Percentiles rank a stretch among this genome's conserved stretches.
Evolutionary conservation across 1,140 invertebrate genomes (phyloP).

Genomic region (Melanaphis sacchari): DNA sequence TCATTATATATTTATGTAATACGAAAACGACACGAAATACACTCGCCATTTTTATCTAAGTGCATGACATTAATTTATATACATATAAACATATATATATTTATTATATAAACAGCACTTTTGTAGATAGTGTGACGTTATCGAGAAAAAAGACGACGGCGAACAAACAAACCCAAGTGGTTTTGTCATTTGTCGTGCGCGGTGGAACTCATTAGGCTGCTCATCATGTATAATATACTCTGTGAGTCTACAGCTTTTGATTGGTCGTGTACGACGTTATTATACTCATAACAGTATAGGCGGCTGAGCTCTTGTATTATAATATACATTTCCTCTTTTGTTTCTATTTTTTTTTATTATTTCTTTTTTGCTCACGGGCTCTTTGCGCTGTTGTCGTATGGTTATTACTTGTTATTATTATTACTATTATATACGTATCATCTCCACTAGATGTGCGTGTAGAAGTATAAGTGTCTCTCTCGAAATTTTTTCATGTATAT

Average conservation of each 20-base stretch:
- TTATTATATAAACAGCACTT: background rate
- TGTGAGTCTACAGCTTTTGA: background rate
- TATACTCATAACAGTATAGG: too few relatives aligned
- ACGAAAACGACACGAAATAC: background rate
- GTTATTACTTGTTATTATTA: background rate
- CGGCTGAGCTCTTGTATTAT: background rate
- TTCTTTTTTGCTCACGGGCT: background rate
- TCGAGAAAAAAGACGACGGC: background rate
- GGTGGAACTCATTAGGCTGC: background rate
- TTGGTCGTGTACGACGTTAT: background rate
- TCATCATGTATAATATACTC: background rate
- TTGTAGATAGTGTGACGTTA: background rate
- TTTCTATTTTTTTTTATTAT: background rate
- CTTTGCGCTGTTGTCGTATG: background rate
- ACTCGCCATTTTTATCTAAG: background rate
- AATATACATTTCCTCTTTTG: background rate
- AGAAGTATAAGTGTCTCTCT: background rate
- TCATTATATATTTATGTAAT: background rate
- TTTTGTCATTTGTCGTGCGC: background rate
- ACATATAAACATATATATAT: background rate
- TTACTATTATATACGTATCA: background rate
- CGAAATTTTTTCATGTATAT: background rate
- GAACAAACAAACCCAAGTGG: slow-evolving; percentile 5
- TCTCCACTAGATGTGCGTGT: background rate
- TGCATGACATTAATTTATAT: background rate